These are phyloP conservation scores for Verasper variegatus DNA, from an alignment of 2,113 vertebrate genomes.

Conservation along the genomic window DNA sequence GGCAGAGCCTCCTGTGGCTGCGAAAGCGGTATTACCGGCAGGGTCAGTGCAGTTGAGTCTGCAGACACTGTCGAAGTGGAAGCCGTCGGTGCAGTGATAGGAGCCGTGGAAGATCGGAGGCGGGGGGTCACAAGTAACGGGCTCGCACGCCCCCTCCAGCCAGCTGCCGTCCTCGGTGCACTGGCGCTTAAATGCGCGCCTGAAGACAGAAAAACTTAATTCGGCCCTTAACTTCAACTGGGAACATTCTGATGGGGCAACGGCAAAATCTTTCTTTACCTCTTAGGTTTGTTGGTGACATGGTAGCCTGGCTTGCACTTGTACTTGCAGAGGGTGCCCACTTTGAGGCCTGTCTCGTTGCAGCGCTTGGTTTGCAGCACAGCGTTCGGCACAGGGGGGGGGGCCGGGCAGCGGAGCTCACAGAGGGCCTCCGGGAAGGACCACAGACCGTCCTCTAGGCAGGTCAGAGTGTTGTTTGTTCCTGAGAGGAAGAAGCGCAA, in stretches of 20 bases:
- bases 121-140: constrained; percentile 93
- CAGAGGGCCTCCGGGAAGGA: constrained; percentile 98
- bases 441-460: constrained; percentile 96
- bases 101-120: constrained; percentile 92
- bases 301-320: constrained; percentile 97
- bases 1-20: constrained; percentile 82
- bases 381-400: constrained; percentile 89
- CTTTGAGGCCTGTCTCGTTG: constrained; percentile 91
- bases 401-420: constrained; percentile 93
- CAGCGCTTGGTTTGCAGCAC: constrained; percentile 92
- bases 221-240: neutral
- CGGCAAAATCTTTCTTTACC: constrained; percentile 78
- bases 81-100: constrained; percentile 93
- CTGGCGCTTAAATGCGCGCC: constrained; percentile 94
- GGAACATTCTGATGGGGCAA: neutral
- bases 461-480: constrained; percentile 92
- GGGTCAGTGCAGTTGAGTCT: constrained; percentile 88
- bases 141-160: constrained; percentile 90
- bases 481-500: constrained; percentile 75
- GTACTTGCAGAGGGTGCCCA: constrained; percentile 97
- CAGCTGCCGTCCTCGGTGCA: constrained; percentile 95
- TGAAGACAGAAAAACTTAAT: constrained; percentile 55
- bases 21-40: constrained; percentile 81
- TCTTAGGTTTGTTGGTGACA: constrained; percentile 89
- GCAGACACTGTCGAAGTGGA: constrained; percentile 95